phyloP scores from a whole-genome alignment of 2,113 vertebrate species.

The Scomber japonicus region DNA sequence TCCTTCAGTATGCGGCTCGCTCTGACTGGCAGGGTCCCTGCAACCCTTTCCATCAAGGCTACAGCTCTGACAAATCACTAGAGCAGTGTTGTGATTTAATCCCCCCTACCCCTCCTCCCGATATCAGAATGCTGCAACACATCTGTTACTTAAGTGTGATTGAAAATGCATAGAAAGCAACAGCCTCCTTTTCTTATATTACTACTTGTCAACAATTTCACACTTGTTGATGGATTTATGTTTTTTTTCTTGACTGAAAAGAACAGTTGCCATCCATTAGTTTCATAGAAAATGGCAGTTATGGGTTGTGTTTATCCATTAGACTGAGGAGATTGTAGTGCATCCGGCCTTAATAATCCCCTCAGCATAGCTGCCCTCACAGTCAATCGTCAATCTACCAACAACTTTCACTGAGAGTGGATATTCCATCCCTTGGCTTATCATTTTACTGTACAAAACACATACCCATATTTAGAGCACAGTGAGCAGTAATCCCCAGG shows the following conservation, averaged over 20 bases:
- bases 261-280: conserved; percentile 31
- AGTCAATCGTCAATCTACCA: conserved; percentile 47
- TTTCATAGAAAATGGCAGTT: conserved; percentile 22
- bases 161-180: conserved; percentile 25
- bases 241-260: not conserved
- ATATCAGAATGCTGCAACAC: conserved; percentile 71
- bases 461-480: conserved; percentile 32
- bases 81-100: conserved; percentile 79
- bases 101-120: conserved; percentile 63
- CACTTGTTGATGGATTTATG: not conserved
- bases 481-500: conserved; percentile 49
- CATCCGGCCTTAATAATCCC: conserved; percentile 65
- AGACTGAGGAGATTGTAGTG: conserved; percentile 60
- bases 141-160: conserved; percentile 74
- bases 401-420: conserved; percentile 47
- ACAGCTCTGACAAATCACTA: conserved; percentile 82
- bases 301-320: conserved; percentile 48
- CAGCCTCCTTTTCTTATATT: not conserved
- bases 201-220: not conserved
- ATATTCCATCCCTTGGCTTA: conserved; percentile 42
- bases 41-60: conserved; percentile 66
- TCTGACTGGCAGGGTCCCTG: conserved; percentile 52
- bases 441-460: conserved; percentile 53
- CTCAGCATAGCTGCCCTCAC: conserved; percentile 40
- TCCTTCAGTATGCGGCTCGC: conserved; percentile 29